A percentile compares a stretch with the other conserved stretches of the same genome.
phyloP scores from a whole-genome alignment of 2,113 vertebrate species.

The Mugil cephalus region DNA sequence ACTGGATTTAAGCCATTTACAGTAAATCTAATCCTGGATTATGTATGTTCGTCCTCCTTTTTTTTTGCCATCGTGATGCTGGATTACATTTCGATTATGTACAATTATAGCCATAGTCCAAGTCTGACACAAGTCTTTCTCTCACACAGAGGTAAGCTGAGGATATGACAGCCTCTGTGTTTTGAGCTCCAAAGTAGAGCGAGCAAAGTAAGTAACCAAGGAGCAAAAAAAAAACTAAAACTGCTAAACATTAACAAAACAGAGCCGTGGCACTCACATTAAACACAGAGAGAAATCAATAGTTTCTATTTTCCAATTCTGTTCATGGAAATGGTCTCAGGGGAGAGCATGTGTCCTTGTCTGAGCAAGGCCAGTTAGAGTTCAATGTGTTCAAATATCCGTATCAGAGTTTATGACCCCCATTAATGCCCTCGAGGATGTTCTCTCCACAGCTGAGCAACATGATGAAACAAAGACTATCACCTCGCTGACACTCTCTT shows the following conservation, averaged over 20 bases:
- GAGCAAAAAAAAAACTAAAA: neutral
- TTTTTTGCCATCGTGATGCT: slow-evolving; percentile 16
- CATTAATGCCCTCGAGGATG: slow-evolving; percentile 66
- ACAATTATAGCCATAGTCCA: slow-evolving; percentile 8
- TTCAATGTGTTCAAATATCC: slow-evolving; percentile 80
- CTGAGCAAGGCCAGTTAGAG: slow-evolving; percentile 74
- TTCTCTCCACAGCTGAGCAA: slow-evolving; percentile 44
- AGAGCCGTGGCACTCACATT: slow-evolving; percentile 54
- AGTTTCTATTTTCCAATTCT: slow-evolving; percentile 66
- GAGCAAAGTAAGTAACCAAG: neutral
- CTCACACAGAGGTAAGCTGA: neutral
- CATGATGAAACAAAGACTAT: slow-evolving; percentile 48
- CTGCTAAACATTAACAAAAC: slow-evolving; percentile 46
- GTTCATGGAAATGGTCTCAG: slow-evolving; percentile 60
- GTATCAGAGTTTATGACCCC: slow-evolving; percentile 77
- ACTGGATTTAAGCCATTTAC: slow-evolving; percentile 47
- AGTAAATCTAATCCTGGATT: slow-evolving; percentile 46
- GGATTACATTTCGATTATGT: slow-evolving; percentile 42
- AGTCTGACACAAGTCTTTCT: neutral
- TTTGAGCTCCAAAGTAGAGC: neutral
- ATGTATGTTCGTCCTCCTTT: slow-evolving; percentile 3
- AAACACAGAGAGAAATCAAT: slow-evolving; percentile 68
- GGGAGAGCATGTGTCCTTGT: slow-evolving; percentile 67
- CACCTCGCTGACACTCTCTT: slow-evolving; percentile 43
- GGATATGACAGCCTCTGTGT: neutral